These are phyloP conservation scores for Rhinichthys klamathensis DNA, from an alignment of 2,113 vertebrate species.

Conservation along the genomic window DNA sequence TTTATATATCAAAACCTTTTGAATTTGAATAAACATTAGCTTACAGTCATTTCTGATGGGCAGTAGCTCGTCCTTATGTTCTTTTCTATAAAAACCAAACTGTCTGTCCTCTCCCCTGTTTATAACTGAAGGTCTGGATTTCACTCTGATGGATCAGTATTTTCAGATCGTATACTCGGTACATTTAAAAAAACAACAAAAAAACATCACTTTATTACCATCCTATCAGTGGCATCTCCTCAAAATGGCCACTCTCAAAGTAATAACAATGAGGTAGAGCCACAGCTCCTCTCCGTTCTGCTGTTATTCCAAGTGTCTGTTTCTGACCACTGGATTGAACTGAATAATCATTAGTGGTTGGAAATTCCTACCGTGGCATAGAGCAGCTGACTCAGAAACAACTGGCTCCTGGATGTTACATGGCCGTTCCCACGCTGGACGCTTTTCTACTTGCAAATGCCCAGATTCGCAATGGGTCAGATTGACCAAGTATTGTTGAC, in stretches of 20 bases:
- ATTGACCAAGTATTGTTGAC: not conserved
- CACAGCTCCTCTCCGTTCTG: slow-evolving; percentile 48
- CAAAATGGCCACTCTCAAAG: slow-evolving; percentile 49
- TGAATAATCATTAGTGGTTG: slow-evolving; percentile 74
- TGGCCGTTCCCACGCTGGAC: not conserved
- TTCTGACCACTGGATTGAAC: slow-evolving; percentile 70
- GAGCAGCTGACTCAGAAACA: slow-evolving; percentile 39
- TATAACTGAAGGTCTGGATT: not conserved
- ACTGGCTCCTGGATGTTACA: slow-evolving; percentile 17
- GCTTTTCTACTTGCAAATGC: not conserved
- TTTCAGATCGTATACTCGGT: slow-evolving; percentile 23
- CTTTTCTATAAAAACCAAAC: not conserved
- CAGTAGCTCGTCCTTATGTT: not conserved
- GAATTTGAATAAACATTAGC: not conserved
- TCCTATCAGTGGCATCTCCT: slow-evolving; percentile 42
- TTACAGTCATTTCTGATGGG: not conserved
- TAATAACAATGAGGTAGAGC: slow-evolving; percentile 42
- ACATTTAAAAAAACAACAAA: slow-evolving; percentile 10
- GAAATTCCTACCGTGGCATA: slow-evolving; percentile 72
- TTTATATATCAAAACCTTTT: not conserved
- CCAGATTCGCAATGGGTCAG: not conserved
- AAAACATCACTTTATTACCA: slow-evolving; percentile 35
- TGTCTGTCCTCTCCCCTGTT: not conserved
- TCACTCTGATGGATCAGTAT: slow-evolving; percentile 29
- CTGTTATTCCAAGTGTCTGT: slow-evolving; percentile 74